Evolutionary conservation across 2,888 invertebrate species (phyloP).

Genomic region (Tillus elongatus): DNA sequence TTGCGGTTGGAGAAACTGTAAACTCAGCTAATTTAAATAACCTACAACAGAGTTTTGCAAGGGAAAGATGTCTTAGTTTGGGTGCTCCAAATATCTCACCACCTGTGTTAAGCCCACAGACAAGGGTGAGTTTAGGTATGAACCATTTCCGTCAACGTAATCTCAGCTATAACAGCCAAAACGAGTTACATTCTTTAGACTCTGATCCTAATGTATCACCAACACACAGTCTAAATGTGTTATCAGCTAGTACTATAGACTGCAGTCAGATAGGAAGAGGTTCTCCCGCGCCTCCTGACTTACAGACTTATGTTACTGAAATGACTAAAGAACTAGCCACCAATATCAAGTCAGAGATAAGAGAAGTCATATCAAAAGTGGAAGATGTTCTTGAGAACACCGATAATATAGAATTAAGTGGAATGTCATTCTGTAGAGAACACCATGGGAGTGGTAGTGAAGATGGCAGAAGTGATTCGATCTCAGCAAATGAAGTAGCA

Average conservation of each 20-base stretch:
- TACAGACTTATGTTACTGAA: constrained; percentile 67
- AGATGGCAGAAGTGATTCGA: constrained; percentile 57
- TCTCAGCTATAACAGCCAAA: constrained; percentile 66
- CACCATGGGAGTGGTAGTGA: constrained; percentile 47
- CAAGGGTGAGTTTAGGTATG: constrained; percentile 55
- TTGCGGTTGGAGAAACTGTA: constrained; percentile 59
- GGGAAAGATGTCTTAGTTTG: constrained; percentile 59
- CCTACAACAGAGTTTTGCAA: constrained; percentile 28
- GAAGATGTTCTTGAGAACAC: constrained; percentile 69
- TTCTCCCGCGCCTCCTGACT: constrained; percentile 52
- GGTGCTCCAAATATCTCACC: constrained; percentile 42
- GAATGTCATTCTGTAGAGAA: constrained; percentile 31
- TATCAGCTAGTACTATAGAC: constrained; percentile 45
- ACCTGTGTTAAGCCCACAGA: constrained; percentile 52
- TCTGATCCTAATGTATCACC: constrained; percentile 42
- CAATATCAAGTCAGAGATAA: constrained; percentile 72
- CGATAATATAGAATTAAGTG: constrained; percentile 48
- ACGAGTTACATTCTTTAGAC: constrained; percentile 59
- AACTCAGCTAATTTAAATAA: constrained; percentile 33
- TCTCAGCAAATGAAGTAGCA: constrained; percentile 65
- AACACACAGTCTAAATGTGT: constrained; percentile 43
- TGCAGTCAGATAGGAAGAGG: constrained; percentile 47
- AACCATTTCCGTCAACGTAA: constrained; percentile 42
- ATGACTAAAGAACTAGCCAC: constrained; percentile 70
- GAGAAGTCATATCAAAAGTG: constrained; percentile 70